phyloP scores from a whole-genome alignment of 2,113 vertebrate species.

The Sphyrna mokarran region DNA sequence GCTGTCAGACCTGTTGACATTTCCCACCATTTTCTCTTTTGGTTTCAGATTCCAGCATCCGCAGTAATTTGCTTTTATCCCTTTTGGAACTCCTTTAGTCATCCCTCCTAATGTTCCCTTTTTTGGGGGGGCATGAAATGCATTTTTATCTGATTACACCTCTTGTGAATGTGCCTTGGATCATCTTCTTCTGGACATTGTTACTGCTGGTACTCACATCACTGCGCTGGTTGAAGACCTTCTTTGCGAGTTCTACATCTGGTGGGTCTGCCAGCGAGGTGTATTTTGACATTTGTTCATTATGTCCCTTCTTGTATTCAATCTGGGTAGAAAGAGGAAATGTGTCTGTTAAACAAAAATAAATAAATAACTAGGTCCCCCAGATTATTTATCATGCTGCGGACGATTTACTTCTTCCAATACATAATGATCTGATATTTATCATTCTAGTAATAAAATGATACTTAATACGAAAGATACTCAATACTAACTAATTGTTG shows the following conservation, averaged over 20 bases:
- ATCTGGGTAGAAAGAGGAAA: constrained; percentile 58
- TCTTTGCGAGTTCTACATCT: constrained; percentile 81
- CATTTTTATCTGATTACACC: background rate
- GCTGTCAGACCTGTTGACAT: too few relatives aligned
- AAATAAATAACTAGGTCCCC: background rate
- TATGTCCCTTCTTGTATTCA: constrained; percentile 85
- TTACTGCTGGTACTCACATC: constrained; percentile 66
- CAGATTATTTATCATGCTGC: background rate
- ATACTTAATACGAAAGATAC: background rate
- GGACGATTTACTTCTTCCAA: background rate
- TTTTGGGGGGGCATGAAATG: background rate
- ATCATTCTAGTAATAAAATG: background rate
- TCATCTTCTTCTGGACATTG: background rate
- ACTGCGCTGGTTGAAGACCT: constrained; percentile 74
- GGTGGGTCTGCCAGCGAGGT: constrained; percentile 81
- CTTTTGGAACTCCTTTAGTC: background rate
- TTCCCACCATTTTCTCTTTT: too few relatives aligned
- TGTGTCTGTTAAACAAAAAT: background rate
- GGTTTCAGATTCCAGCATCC: too few relatives aligned
- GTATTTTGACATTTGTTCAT: constrained; percentile 72
- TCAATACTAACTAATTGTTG: background rate
- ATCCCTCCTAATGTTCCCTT: background rate
- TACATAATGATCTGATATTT: background rate
- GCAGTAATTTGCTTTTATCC: background rate
- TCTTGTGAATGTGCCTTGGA: background rate